Evolutionary conservation across 1,140 invertebrate species (phyloP).

Genomic region (Mesaphorura yosii): DNA sequence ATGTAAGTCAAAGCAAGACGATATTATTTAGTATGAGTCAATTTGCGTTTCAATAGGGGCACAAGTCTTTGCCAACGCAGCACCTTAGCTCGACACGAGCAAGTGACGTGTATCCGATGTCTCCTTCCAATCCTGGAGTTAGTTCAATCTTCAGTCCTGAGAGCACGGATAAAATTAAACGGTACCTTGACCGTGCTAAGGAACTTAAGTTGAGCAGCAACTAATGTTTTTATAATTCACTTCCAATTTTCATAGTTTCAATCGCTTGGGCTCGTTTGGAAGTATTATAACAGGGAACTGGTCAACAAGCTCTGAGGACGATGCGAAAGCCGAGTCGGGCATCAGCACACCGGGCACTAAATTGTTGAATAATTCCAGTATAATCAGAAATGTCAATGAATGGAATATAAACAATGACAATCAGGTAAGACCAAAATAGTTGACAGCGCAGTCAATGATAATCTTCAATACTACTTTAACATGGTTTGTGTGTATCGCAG

Average conservation of each 20-base stretch:
- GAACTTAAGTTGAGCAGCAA: too few species aligned
- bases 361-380: constrained; percentile 22
- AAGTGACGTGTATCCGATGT: constrained; percentile 20
- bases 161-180: neutral
- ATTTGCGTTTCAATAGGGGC: constrained; percentile 5
- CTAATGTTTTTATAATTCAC: neutral
- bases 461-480: too few species aligned
- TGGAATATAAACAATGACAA: constrained; percentile 34
- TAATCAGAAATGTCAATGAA: constrained; percentile 31
- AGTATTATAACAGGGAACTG: constrained; percentile 26
- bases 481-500: too few species aligned
- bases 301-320: constrained; percentile 13
- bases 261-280: constrained; percentile 13
- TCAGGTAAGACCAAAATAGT: constrained; percentile 11
- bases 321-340: constrained; percentile 16
- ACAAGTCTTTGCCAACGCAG: constrained; percentile 18
- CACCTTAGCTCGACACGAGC: constrained; percentile 21
- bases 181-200: neutral
- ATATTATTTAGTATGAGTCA: too few species aligned
- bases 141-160: neutral
- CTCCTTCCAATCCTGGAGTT: constrained; percentile 1
- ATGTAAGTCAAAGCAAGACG: neutral
- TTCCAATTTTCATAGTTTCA: neutral
- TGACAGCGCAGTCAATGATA: neutral
- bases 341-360: constrained; percentile 17